Evolutionary conservation across 1,140 invertebrate genomes (phyloP), one percentile per base, ranked within the genome.

Genomic region (Platorchestia sp.): DNA sequence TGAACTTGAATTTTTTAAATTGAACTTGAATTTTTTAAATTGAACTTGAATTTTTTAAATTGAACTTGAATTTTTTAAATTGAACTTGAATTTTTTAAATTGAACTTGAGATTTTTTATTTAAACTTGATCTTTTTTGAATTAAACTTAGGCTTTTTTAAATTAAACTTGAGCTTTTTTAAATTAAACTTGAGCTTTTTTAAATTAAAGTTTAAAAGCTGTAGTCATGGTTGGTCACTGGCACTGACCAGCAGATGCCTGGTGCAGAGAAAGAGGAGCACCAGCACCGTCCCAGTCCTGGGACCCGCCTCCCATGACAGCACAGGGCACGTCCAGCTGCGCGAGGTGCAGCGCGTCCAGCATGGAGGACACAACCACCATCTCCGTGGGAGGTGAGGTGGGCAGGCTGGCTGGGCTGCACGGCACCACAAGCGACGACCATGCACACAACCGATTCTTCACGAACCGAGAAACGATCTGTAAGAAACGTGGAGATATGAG

Each of bases 301-400:
- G 87, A 3, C 14, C 27, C 41, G 27, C 87, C 87, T 43, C 41
- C 87, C 27, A 90, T 7, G 6, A 90, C 87, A 1, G 42, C 44
- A 45, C 87, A 90, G 44, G 87, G 87, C 41, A 90, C 27, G 10
- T 90, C 87, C 41, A 90, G 41, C 44, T 90, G 87, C 10, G 87
- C 87, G 7, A 90, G 87, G 87, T 90, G 87, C 19, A 90, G 87
- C 3, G 87, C 87, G 42, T 90, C 87, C 87, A 90, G 41, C 87
- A 90, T 44, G 44, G 87, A 90, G 41, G 87, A 90, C 41, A 90
- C 87, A 22, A 90, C 87, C 10, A 45, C 16, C 41, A 43, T 44
- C 41, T 90, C 87, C 0, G 87, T 42, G 59, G 59, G 59, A 27
- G 59, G 1, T 22, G 59, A 27, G 59, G 59, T 3, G 59, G 59